Evolutionary conservation across 2,888 invertebrate genomes (phyloP).

Genomic region (Cylloceria caligata): DNA sequence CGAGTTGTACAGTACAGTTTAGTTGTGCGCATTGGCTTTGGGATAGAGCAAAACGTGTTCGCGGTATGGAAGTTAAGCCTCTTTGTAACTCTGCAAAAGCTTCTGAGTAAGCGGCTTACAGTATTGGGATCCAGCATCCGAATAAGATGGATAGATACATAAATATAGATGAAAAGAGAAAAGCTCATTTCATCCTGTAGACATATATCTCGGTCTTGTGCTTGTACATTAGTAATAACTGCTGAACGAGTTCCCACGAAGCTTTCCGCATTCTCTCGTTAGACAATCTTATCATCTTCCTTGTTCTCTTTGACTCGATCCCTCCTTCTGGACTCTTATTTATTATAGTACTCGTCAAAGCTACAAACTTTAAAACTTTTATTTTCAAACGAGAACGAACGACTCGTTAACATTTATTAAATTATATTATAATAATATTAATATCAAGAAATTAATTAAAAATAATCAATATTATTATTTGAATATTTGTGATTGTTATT

Average conservation of each 20-base stretch:
- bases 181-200: neutral
- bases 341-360: neutral
- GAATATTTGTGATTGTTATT: neutral
- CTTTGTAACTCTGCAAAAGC: conserved; percentile 59
- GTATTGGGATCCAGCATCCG: conserved; percentile 48
- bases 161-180: conserved; percentile 25
- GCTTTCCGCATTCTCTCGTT: conserved; percentile 32
- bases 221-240: conserved; percentile 51
- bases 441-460: neutral
- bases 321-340: conserved; percentile 2
- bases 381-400: neutral
- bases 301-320: conserved; percentile 24
- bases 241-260: conserved; percentile 47
- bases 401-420: neutral
- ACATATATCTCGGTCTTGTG: conserved; percentile 1
- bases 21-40: conserved; percentile 1
- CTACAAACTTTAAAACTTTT: neutral
- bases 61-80: conserved; percentile 53
- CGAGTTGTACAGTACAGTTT: conserved; percentile 7
- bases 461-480: neutral
- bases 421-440: neutral
- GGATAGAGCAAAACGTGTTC: conserved; percentile 31
- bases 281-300: conserved; percentile 27
- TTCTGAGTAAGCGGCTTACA: conserved; percentile 60
- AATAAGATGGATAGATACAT: conserved; percentile 30